Base-by-base conservation (phyloP, 35 echinoderm and acorn worm genomes). In the Eucidaris tribuloides region DNA sequence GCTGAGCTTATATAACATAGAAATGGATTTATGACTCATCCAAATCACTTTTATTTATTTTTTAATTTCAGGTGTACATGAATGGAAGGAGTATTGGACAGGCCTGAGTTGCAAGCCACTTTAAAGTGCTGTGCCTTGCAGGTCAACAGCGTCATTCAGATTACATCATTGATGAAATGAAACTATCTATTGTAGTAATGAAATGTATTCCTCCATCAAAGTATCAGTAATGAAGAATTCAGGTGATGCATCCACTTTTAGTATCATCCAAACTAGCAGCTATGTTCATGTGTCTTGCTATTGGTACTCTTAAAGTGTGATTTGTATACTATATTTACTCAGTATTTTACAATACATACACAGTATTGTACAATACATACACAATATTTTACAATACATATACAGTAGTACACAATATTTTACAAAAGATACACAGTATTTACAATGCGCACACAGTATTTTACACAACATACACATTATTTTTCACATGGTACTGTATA, bases 91-190 rank as follows among this genome's bases (percentile, higher is more conserved):
- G 77, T 31, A 77, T 92, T 85, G 94, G 94, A 32, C 91, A 97
- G 48, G 80, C 68, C 3, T 28, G 91, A n/a, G 84, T 48, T 81
- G 42, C 86, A 72, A 57, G 65, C 4, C 90, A 91, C 40, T 82
- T 62, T 38, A 91, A 89, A 83, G 94, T 46, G 86, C 82, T 19
- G 83, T 97, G 72, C 94, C 94, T 71, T 92, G 84, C 62, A 82
- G 85, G 71, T 39, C 31, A 3, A 76, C 39, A 4, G 19, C 35
- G 68, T 74, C 24, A 2, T 3, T 74, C 0, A 74, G 6, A 7
- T 64, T 20, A 25, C 38, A 74, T 2, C 25, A 14, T 24, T 4
- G 24, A 52, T 11, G 9, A 52, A 52, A n/a, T 52, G 48, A 52
- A 52, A 52, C 9, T 52, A 52, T n/a, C 48, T 52, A n/a, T 9